A percentile compares a stretch with the other conserved stretches of the same genome.
phyloP scores from a whole-genome alignment of 2,797 vertebrate genomes.

The Bradypodion ventrale region DNA sequence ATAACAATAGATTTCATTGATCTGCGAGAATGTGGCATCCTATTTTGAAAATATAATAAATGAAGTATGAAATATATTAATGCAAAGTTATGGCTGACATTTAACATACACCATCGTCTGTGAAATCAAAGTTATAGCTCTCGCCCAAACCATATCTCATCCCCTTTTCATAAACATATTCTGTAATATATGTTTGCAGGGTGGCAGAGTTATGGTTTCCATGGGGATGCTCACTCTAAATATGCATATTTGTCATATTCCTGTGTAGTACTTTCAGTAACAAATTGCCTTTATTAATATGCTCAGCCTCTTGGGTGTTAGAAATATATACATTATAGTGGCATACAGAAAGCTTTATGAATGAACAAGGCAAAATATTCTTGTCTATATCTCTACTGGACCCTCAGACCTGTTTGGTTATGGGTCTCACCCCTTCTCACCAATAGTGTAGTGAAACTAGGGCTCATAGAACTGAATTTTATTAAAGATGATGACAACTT shows the following conservation, averaged over 20 bases:
- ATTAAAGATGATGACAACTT: not conserved
- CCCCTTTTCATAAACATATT: constrained; percentile 45
- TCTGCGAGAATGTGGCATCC: constrained; percentile 12
- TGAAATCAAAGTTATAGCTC: constrained; percentile 52
- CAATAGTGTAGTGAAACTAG: not conserved
- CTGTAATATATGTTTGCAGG: constrained; percentile 38
- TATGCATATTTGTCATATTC: constrained; percentile 54
- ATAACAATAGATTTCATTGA: constrained; percentile 30
- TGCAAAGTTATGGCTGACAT: constrained; percentile 60
- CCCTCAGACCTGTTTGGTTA: not conserved
- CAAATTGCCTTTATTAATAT: constrained; percentile 61
- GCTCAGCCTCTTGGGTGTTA: not conserved
- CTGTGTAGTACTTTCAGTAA: constrained; percentile 42
- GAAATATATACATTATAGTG: constrained; percentile 41
- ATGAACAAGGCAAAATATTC: constrained; percentile 6
- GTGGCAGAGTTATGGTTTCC: constrained; percentile 58
- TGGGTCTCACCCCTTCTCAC: not conserved
- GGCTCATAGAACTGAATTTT: not conserved
- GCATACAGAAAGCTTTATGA: not conserved
- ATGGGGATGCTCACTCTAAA: constrained; percentile 50
- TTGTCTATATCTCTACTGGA: not conserved
- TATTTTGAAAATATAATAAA: constrained; percentile 54
- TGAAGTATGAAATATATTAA: constrained; percentile 47
- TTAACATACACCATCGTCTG: constrained; percentile 43
- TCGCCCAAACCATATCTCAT: constrained; percentile 61